Evolutionary conservation across 1,140 invertebrate species (phyloP).

Genomic region (Notospermus geniculatus): DNA sequence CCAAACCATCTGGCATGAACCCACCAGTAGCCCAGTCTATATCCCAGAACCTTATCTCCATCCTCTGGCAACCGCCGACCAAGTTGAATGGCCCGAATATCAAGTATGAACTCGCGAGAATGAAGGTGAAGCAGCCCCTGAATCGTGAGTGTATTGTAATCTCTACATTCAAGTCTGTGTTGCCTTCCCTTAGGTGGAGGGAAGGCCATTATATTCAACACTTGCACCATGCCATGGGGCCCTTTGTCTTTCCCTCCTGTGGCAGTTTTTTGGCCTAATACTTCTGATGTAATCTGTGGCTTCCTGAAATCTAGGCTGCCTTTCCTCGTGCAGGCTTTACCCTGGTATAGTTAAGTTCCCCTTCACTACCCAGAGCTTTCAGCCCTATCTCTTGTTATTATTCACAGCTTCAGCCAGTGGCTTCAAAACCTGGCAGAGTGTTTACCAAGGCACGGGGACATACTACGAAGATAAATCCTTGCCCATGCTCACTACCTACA

Average conservation of each 20-base stretch:
- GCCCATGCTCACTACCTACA: constrained; percentile 47
- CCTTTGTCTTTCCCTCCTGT: too few relatives aligned
- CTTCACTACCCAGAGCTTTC: too few relatives aligned
- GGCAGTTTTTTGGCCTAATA: too few relatives aligned
- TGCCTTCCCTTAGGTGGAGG: too few relatives aligned
- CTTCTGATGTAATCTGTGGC: too few relatives aligned
- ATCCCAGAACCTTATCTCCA: constrained; percentile 46
- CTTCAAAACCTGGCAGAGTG: constrained; percentile 37
- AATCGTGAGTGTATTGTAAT: constrained; percentile 34
- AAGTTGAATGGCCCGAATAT: constrained; percentile 46
- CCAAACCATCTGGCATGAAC: constrained; percentile 35
- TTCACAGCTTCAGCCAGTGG: constrained; percentile 33
- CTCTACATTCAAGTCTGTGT: background rate
- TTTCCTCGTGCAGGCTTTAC: too few relatives aligned
- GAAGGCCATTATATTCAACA: too few relatives aligned
- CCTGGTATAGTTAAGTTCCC: too few relatives aligned
- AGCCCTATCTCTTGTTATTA: too few relatives aligned
- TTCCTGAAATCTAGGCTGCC: too few relatives aligned
- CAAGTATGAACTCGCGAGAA: constrained; percentile 42
- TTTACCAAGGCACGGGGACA: constrained; percentile 37
- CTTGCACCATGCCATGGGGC: too few relatives aligned
- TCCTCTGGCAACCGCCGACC: constrained; percentile 39
- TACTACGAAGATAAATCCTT: constrained; percentile 45
- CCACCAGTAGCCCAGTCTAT: constrained; percentile 40
- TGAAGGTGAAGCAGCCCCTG: constrained; percentile 44